Evolutionary conservation across 2,113 vertebrate species (phyloP).

Genomic region (Raja brachyura): DNA sequence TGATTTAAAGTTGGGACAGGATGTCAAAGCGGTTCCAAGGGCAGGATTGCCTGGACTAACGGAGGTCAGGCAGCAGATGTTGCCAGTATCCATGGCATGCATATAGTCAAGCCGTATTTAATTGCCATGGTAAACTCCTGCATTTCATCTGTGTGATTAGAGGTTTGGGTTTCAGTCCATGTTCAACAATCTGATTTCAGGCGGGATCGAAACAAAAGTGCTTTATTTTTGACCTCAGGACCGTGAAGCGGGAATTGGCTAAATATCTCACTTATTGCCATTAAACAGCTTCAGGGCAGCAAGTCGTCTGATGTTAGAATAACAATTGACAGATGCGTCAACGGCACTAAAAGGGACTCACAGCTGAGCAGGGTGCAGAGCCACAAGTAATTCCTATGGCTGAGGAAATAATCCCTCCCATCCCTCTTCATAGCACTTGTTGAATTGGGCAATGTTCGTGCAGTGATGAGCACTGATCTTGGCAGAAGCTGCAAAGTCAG

Average conservation of each 20-base stretch:
- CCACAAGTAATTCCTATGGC: too few species aligned
- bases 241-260: neutral
- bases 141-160: neutral
- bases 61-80: neutral
- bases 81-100: neutral
- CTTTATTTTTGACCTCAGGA: conserved; percentile 6
- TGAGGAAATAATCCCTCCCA: neutral
- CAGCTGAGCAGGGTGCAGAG: neutral
- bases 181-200: neutral
- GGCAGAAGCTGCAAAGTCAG: neutral
- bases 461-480: neutral
- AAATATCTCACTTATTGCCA: neutral
- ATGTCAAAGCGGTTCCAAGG: neutral
- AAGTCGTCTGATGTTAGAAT: neutral
- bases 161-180: neutral
- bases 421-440: neutral
- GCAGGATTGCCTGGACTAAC: neutral
- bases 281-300: neutral
- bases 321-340: neutral
- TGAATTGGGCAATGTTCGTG: neutral
- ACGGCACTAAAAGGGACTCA: too few species aligned
- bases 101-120: neutral
- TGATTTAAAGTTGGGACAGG: neutral
- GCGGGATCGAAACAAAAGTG: neutral
- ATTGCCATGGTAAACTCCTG: conserved; percentile 15